Evolutionary conservation across 2,888 invertebrate genomes (phyloP).

Genomic region (Phrixothrix hirtus): DNA sequence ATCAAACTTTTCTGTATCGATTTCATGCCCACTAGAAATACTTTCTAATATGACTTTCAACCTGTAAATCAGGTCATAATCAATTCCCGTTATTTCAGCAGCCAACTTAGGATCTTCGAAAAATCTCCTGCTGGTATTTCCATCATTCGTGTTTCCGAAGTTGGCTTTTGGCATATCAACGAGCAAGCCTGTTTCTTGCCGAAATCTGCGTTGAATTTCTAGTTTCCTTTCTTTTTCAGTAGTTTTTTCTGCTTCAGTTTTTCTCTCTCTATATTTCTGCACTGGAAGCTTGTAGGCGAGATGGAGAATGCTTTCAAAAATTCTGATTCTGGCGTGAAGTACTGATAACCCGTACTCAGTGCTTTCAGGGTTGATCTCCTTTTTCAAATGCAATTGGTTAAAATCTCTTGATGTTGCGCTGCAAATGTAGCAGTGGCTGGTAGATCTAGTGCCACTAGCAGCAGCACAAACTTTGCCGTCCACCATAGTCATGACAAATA

Average conservation of each 20-base stretch:
- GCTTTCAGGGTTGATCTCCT: slow-evolving; percentile 29
- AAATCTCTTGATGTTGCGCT: slow-evolving; percentile 37
- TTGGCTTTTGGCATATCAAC: slow-evolving; percentile 33
- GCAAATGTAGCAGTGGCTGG: slow-evolving; percentile 42
- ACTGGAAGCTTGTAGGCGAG: slow-evolving; percentile 42
- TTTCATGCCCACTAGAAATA: slow-evolving; percentile 28
- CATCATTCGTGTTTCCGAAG: slow-evolving; percentile 35
- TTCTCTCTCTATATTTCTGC: slow-evolving; percentile 8
- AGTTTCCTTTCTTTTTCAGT: slow-evolving; percentile 21
- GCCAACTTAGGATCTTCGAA: slow-evolving; percentile 30
- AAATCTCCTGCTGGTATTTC: slow-evolving; percentile 29
- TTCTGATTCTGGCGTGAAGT: slow-evolving; percentile 41
- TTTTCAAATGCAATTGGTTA: slow-evolving; percentile 25
- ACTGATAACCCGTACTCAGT: slow-evolving; percentile 42
- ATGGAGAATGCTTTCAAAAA: slow-evolving; percentile 43
- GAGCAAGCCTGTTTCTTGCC: slow-evolving; percentile 23
- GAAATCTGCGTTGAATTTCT: slow-evolving; percentile 36
- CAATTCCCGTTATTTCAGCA: slow-evolving; percentile 45
- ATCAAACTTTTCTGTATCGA: slow-evolving; percentile 11
- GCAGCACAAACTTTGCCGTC: too few species aligned
- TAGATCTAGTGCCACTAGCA: too few species aligned
- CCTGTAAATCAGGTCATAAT: slow-evolving; percentile 37
- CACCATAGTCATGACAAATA: too few species aligned
- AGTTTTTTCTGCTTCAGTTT: slow-evolving; percentile 13
- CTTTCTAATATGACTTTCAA: slow-evolving; percentile 44